Conservation (phyloP, 2,113 vertebrate genomes). For the Smithornis capensis region DNA sequence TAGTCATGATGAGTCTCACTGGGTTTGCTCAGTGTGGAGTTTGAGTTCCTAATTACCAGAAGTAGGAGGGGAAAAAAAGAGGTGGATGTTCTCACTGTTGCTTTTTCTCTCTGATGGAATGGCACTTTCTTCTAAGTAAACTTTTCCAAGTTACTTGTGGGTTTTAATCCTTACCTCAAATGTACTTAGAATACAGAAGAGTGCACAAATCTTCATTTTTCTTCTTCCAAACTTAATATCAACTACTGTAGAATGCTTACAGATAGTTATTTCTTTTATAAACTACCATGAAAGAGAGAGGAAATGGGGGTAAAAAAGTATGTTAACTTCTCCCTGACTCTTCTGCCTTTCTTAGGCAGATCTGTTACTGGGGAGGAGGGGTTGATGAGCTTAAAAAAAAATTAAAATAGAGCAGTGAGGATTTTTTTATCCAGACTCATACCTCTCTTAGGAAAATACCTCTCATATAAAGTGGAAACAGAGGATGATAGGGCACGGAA, state of each 20-base stretch:
- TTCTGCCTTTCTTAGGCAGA: not conserved
- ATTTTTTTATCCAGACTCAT: not conserved
- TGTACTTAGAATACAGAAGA: not conserved
- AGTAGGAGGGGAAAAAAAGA: not conserved
- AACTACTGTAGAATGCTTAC: not conserved
- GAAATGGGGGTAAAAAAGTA: not conserved
- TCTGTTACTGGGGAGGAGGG: not conserved
- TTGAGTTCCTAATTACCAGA: not conserved
- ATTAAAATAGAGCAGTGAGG: not conserved
- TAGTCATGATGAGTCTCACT: not conserved
- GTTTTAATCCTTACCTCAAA: not conserved
- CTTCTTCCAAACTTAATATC: not conserved
- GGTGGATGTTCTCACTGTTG: not conserved
- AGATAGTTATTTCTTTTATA: not conserved
- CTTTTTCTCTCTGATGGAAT: not conserved
- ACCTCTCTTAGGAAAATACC: constrained; percentile 12
- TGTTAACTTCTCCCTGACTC: not conserved
- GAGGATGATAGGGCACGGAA: not conserved
- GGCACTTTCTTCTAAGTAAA: not conserved
- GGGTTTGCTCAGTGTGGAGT: not conserved
- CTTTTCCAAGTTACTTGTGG: constrained; percentile 4
- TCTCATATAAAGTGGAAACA: not conserved
- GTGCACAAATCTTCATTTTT: not conserved
- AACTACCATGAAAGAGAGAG: not conserved
- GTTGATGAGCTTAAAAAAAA: not conserved